Percentiles rank a stretch among this genome's conserved stretches.
These are phyloP conservation scores for Cataglyphis albicans DNA, from an alignment of 2,888 invertebrate genomes.

Conservation along the genomic window DNA sequence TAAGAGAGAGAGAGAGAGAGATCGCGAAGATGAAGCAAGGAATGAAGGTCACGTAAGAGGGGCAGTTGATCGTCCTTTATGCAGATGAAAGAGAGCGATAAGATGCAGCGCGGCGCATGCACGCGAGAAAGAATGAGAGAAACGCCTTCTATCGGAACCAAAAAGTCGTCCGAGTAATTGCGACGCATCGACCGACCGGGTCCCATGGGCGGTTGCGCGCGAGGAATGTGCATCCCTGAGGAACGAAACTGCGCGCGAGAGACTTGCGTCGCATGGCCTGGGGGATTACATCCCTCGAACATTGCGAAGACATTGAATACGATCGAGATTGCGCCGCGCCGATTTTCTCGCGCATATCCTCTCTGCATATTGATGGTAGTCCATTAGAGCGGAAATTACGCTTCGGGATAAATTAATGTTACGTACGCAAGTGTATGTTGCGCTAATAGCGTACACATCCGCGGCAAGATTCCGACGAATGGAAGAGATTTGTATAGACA, in stretches of 20 bases:
- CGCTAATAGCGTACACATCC: neutral
- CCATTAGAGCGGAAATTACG: constrained; percentile 48
- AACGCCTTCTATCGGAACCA: constrained; percentile 51
- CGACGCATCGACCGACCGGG: constrained; percentile 37
- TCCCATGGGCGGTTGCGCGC: constrained; percentile 44
- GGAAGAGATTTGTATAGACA: neutral
- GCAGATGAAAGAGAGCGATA: constrained; percentile 47
- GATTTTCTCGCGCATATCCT: constrained; percentile 10
- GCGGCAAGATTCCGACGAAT: neutral
- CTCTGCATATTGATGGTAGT: constrained; percentile 42
- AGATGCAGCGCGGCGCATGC: constrained; percentile 29
- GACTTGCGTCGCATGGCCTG: constrained; percentile 1
- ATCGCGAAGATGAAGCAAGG: neutral
- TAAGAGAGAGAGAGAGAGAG: neutral
- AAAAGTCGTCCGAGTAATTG: constrained; percentile 60
- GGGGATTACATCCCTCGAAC: constrained; percentile 38
- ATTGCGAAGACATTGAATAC: constrained; percentile 48
- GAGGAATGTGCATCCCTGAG: constrained; percentile 46
- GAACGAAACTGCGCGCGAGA: neutral
- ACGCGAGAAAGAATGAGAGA: constrained; percentile 48
- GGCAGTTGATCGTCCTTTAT: constrained; percentile 54
- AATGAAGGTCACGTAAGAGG: constrained; percentile 43
- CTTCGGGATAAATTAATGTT: constrained; percentile 45
- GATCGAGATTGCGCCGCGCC: constrained; percentile 44
- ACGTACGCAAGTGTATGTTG: neutral